Evolutionary conservation across 2,888 invertebrate species (phyloP).

Genomic region (Epinotia bilunana): DNA sequence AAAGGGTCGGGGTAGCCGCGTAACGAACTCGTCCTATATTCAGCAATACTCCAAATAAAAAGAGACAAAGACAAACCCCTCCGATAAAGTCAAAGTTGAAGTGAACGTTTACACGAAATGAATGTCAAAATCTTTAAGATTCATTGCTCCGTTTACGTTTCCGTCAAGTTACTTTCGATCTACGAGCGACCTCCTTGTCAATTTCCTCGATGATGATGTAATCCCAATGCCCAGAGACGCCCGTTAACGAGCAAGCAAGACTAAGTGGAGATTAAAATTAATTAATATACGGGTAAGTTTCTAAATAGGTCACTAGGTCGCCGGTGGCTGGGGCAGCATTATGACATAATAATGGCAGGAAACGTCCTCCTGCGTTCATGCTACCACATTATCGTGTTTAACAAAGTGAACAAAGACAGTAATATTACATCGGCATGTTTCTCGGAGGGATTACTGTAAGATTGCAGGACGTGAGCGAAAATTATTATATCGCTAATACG

Average conservation of each 20-base stretch:
- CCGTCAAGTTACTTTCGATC: neutral
- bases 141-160: neutral
- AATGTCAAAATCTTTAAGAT: neutral
- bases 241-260: neutral
- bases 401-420: neutral
- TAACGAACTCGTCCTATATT: slow-evolving; percentile 15
- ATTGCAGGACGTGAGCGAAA: too few relatives aligned
- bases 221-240: neutral
- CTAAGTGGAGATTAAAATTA: slow-evolving; percentile 25
- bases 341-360: slow-evolving; percentile 27
- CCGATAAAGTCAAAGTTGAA: neutral
- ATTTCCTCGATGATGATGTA: neutral
- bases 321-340: slow-evolving; percentile 47
- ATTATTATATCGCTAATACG: too few relatives aligned
- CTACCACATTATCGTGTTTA: neutral
- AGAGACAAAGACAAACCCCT: slow-evolving; percentile 10
- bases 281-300: slow-evolving; percentile 23
- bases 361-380: slow-evolving; percentile 11
- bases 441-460: neutral
- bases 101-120: neutral
- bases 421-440: neutral
- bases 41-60: slow-evolving; percentile 4
- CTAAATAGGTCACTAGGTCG: slow-evolving; percentile 65
- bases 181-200: neutral
- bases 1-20: slow-evolving; percentile 14